Percentiles rank a stretch among this genome's conserved stretches.
Conservation (phyloP, 2,888 invertebrate genomes). For the Euplagia quadripunctaria region DNA sequence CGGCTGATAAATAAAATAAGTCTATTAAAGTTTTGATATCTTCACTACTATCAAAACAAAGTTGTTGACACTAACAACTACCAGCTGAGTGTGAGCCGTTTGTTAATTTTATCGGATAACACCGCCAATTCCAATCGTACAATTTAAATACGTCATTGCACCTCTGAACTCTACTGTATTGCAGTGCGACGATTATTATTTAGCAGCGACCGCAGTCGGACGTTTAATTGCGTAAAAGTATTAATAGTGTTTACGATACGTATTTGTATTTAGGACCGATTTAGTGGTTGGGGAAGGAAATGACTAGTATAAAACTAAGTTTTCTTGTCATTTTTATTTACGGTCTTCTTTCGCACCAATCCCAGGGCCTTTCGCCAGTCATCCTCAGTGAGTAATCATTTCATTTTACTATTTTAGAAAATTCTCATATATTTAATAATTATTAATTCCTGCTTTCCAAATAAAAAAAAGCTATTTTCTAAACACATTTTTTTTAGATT, state of each 20-base stretch:
- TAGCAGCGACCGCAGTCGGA: constrained; percentile 29
- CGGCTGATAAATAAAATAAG: neutral
- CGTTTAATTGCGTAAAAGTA: constrained; percentile 31
- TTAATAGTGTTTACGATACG: constrained; percentile 24
- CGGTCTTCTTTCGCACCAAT: constrained; percentile 70
- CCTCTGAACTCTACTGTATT: constrained; percentile 27
- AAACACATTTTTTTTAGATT: neutral
- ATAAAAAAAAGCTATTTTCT: neutral
- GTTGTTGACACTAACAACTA: constrained; percentile 49
- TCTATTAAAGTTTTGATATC: neutral
- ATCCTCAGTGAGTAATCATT: constrained; percentile 77
- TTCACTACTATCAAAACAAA: constrained; percentile 33
- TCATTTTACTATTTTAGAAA: constrained; percentile 39
- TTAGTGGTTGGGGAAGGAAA: constrained; percentile 57
- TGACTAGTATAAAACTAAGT: constrained; percentile 64
- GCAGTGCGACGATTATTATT: constrained; percentile 23
- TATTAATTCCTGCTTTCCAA: neutral
- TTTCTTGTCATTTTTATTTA: constrained; percentile 66
- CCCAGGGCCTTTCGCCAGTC: constrained; percentile 79
- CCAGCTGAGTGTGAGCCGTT: constrained; percentile 50
- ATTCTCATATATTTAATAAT: constrained; percentile 11
- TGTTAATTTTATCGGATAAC: constrained; percentile 56
- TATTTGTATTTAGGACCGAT: constrained; percentile 13
- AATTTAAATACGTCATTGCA: constrained; percentile 56
- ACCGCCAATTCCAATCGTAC: constrained; percentile 56